A percentile compares a stretch with the other conserved stretches of the same genome.
Evolutionary conservation across 1,140 invertebrate genomes (phyloP).

Genomic region (Dendroctonus ponderosae): DNA sequence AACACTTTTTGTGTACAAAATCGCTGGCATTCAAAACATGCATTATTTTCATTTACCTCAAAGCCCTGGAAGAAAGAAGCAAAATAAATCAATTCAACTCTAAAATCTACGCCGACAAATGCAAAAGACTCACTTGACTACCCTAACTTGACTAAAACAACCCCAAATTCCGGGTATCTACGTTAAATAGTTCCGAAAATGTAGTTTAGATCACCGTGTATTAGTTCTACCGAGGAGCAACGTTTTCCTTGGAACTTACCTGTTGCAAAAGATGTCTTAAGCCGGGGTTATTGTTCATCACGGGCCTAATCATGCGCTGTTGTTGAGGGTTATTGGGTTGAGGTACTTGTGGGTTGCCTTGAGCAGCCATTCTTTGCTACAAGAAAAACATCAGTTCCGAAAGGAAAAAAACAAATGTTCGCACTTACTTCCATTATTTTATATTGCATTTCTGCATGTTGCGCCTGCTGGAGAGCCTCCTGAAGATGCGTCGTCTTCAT

Average conservation of each 20-base stretch:
- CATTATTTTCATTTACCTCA: too few species aligned
- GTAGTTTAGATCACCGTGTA: too few species aligned
- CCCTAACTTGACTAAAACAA: too few species aligned
- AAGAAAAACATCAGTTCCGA: conserved; percentile 3
- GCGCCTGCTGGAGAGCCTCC: conserved; percentile 71
- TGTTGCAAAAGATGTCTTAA: conserved; percentile 68
- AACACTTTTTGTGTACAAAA: too few species aligned
- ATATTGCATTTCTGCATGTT: conserved; percentile 75
- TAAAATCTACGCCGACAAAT: too few species aligned
- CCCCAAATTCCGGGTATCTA: too few species aligned
- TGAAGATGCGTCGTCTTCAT: conserved; percentile 66
- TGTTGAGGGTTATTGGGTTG: conserved; percentile 42
- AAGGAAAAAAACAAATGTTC: conserved; percentile 18
- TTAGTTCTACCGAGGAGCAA: not conserved
- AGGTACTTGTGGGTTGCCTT: conserved; percentile 39
- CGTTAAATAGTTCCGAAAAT: too few species aligned
- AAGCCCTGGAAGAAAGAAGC: too few species aligned
- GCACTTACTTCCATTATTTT: conserved; percentile 65
- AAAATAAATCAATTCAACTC: too few species aligned
- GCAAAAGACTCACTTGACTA: too few species aligned
- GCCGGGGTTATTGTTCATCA: conserved; percentile 65
- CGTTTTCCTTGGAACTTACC: conserved; percentile 48
- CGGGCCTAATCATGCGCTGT: conserved; percentile 64
- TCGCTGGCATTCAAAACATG: too few species aligned
- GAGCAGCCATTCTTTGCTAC: conserved; percentile 45